These are phyloP conservation scores for Cryptosula pallasiana DNA, from an alignment of 2,888 invertebrate genomes.

Conservation along the genomic window DNA sequence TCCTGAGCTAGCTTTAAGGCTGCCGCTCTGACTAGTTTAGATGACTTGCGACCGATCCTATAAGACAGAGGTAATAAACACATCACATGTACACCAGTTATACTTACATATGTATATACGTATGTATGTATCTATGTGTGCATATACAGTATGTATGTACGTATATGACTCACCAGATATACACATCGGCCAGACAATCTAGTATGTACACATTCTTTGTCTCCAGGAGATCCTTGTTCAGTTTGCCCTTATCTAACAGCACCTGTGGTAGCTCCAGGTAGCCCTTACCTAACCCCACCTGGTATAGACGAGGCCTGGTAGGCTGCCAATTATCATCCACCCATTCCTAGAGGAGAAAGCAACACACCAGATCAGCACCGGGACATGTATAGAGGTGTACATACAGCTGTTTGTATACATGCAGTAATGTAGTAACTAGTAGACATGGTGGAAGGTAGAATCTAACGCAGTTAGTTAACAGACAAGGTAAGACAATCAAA, in stretches of 20 bases:
- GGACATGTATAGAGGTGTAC: too few relatives aligned
- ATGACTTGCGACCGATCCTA: conserved; percentile 96
- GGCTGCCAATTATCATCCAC: conserved; percentile 53
- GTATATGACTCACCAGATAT: conserved; percentile 71
- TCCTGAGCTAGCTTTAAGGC: conserved; percentile 96
- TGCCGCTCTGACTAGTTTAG: conserved; percentile 86
- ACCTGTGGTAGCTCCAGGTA: conserved; percentile 92
- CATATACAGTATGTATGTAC: too few relatives aligned
- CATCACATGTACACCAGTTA: neutral
- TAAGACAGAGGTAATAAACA: too few relatives aligned
- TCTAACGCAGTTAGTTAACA: too few relatives aligned
- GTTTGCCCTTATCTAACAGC: conserved; percentile 54
- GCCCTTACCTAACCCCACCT: conserved; percentile 95
- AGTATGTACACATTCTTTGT: conserved; percentile 92
- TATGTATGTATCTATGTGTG: neutral
- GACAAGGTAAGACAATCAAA: too few relatives aligned
- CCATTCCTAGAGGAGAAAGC: conserved; percentile 26
- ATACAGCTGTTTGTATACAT: too few relatives aligned
- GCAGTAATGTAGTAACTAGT: too few relatives aligned
- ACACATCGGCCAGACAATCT: conserved; percentile 87
- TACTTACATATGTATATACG: neutral
- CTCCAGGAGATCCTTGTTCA: conserved; percentile 71
- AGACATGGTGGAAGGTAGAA: too few relatives aligned
- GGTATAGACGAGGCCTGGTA: conserved; percentile 73
- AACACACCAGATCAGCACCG: too few relatives aligned